Conservation (phyloP, 2,797 vertebrate species). For the Halcyon smyrnensis region DNA sequence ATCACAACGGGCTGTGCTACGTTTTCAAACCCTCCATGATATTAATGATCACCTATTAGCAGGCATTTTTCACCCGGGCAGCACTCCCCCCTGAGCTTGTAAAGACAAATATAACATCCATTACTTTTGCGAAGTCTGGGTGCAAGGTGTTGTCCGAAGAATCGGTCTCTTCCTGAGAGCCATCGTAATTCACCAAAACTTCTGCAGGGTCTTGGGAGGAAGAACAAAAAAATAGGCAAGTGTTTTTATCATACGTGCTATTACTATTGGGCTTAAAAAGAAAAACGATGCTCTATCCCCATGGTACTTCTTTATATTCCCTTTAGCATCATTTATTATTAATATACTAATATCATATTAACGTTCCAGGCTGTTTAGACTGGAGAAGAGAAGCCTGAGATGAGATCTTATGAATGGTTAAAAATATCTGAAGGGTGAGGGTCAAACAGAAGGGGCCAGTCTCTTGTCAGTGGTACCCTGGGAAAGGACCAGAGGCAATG, state of each 20-base stretch:
- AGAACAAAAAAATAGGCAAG: not conserved
- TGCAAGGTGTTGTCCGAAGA: conserved; percentile 88
- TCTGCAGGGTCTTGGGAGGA: conserved; percentile 87
- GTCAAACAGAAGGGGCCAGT: no score
- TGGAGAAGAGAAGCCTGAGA: no score
- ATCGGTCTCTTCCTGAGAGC: conserved; percentile 85
- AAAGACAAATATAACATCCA: not conserved
- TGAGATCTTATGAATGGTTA: no score
- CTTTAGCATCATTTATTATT: not conserved
- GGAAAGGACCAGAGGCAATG: no score
- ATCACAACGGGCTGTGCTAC: not conserved
- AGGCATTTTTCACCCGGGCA: not conserved
- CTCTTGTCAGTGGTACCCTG: no score
- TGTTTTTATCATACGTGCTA: not conserved
- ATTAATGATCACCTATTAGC: not conserved
- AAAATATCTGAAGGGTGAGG: no score
- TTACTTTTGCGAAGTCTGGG: conserved; percentile 94
- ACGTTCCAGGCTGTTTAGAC: no score
- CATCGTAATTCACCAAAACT: conserved; percentile 77
- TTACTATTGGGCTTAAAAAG: not conserved
- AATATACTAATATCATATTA: no score
- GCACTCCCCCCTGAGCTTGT: not conserved
- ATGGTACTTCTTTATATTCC: not conserved
- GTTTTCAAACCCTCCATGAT: not conserved
- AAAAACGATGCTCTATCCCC: not conserved